Evolutionary conservation across 1,140 invertebrate species (phyloP), one percentile per base, ranked within the genome.

Genomic region (Diachasma alloeum): DNA sequence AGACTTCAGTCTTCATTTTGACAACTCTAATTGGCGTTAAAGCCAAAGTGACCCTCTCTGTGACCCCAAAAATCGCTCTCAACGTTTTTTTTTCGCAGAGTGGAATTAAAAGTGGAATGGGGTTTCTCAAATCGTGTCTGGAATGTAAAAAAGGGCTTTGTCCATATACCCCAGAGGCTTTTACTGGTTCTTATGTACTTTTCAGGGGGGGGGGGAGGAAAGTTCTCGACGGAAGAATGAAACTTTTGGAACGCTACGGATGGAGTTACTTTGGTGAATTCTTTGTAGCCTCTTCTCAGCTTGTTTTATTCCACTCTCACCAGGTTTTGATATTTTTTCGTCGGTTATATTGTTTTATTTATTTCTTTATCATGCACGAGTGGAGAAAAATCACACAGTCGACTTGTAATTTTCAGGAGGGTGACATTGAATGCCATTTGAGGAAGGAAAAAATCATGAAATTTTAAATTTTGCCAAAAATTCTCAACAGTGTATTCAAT

Each of bases 221-320:
- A 48, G 22, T 68, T 74, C 66, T 48, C 59, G n/a, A 46, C 59
- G 59, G 19, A 48, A 74, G 73, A 74, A 74, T 74, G 66, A 74
- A 74, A 74, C 73, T 74, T 74, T 66, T 44, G 37, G 42, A 63
- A 59, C 63, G 37, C 26, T 42, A 17, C 59, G 37, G 42, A 74
- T 74, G 42, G 73, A 74, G 73, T 74, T 74, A 74, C 73, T 74
- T 68, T 46, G 66, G 39, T 59, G 22, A 74, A 74, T 68, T 44
- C 48, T 74, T 36, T 59, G 36, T 48, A 24, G 26, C 59, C 44
- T 59, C 39, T 74, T 24, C 8, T 19, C 37, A 24, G n/a, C 44
- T 68, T 56, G 31, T 22, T 63, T 59, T 66, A n/a, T 42, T 53
- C 15, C 19, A 26, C 37, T 69, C 42, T 46, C 17, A 48, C 22